phyloP scores from a whole-genome alignment of 2,113 vertebrate species.

The Desmodus rotundus region DNA sequence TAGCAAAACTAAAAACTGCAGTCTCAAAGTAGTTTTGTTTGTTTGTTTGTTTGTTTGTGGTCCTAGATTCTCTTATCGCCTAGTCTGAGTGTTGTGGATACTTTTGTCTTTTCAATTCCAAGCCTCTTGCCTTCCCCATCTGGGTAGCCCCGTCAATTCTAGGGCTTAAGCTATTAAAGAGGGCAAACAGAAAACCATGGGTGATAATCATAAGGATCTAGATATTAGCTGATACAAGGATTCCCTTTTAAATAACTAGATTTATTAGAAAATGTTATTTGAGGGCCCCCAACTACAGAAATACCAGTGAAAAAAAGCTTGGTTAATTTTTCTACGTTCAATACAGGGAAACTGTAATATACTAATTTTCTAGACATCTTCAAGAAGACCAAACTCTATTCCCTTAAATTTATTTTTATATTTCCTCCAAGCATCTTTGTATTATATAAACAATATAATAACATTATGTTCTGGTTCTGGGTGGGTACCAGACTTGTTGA shows the following conservation, averaged over 20 bases:
- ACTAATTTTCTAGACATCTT: background rate
- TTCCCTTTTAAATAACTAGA: slow-evolving; percentile 1
- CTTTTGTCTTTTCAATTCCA: background rate
- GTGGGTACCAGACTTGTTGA: background rate
- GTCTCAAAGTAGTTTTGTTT: background rate
- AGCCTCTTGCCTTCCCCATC: background rate
- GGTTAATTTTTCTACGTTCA: background rate
- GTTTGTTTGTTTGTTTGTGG: background rate
- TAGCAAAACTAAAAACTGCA: background rate
- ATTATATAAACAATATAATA: background rate
- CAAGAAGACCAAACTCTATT: background rate
- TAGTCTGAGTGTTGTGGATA: background rate
- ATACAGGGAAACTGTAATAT: background rate
- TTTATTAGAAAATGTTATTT: slow-evolving; percentile 24
- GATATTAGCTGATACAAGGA: background rate
- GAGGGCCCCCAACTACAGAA: background rate
- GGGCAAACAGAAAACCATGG: background rate
- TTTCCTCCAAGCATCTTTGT: background rate
- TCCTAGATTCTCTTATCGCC: background rate
- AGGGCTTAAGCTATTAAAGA: background rate
- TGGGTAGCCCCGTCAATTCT: background rate
- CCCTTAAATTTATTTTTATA: background rate
- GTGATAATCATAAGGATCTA: background rate
- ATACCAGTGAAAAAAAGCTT: background rate
- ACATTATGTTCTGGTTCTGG: background rate